Evolutionary conservation across 2,888 invertebrate genomes (phyloP), one percentile per base, ranked within the genome.

Genomic region (Drosophila mettleri): DNA sequence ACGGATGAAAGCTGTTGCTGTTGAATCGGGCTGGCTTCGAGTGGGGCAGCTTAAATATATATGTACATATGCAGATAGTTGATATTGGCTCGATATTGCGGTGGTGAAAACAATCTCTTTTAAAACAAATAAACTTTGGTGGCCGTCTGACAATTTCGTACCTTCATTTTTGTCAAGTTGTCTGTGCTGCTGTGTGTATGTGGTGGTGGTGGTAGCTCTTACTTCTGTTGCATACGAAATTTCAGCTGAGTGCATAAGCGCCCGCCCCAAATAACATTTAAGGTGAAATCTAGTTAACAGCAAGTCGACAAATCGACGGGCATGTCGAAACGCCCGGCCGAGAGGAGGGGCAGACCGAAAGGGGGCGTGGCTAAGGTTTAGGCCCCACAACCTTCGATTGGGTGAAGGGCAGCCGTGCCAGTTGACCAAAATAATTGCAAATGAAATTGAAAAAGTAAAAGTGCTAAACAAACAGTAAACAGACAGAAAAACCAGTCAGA

Each of bases 401-500:
- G 73, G 73, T 60, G 62, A 74, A 76, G 69, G 78, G 78, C 64
- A 69, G 48, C n/a, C 27, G 4, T 43, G n/a, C n/a, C 10, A 52
- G 57, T 63, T 73, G 63, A 64, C 52, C 68, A 71, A 74, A 66
- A 69, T 74, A 74, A 70, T 74, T 74, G 74, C 69, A 76, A 74
- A 74, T 63, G 57, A 66, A 76, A 79, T 64, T 66, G 75, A 62
- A 71, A 76, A 76, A 76, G 79, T 78, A 76, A 79, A 79, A 76
- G 76, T 76, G 79, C 58, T 72, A 64, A 65, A 38, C 58, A 64
- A 75, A 64, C 51, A 52, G 41, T 46, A 57, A 65, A 14, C 48
- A 31, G 33, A 33, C 24, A 33, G 31, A 8, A 18, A 43, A 57
- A 53, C 46, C 45, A 62, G 55, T 54, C 45, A 16, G 54, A 33